A percentile compares a stretch with the other conserved stretches of the same genome.
Evolutionary conservation across 2,797 vertebrate species (phyloP).

Genomic region (Anas capensis): DNA sequence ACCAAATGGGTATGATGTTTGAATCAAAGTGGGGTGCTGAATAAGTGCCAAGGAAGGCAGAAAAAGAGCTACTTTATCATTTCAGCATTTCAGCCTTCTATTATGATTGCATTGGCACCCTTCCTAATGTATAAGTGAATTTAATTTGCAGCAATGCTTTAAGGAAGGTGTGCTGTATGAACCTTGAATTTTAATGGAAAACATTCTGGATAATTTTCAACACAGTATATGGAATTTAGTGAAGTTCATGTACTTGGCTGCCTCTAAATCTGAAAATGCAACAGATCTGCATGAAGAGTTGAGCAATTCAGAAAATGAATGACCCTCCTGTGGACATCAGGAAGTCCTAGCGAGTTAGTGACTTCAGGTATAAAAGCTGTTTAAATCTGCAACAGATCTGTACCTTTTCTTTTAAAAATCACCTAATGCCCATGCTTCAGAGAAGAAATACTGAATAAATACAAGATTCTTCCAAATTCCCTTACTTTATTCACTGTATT

Average conservation of each 20-base stretch:
- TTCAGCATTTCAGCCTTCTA: slow-evolving; percentile 67
- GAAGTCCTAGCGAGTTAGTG: slow-evolving; percentile 1
- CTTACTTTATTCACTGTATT: neutral
- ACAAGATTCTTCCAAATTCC: neutral
- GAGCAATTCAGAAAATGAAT: slow-evolving; percentile 46
- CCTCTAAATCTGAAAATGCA: slow-evolving; percentile 32
- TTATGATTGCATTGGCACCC: slow-evolving; percentile 71
- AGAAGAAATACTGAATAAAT: neutral
- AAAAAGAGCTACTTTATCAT: slow-evolving; percentile 44
- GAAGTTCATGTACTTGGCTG: slow-evolving; percentile 20
- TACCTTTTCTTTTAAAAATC: neutral
- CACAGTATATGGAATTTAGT: slow-evolving; percentile 53
- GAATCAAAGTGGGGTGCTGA: slow-evolving; percentile 53
- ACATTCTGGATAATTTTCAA: slow-evolving; percentile 55
- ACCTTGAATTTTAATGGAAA: slow-evolving; percentile 69
- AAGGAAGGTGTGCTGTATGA: slow-evolving; percentile 49
- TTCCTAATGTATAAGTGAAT: slow-evolving; percentile 73
- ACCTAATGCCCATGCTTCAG: neutral
- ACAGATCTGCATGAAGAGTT: neutral
- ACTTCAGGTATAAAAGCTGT: neutral
- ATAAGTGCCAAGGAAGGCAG: slow-evolving; percentile 54
- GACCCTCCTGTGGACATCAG: neutral
- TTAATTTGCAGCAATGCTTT: slow-evolving; percentile 70
- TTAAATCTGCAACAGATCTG: neutral
- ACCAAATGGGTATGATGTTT: slow-evolving; percentile 20